Evolutionary conservation across 2,888 invertebrate genomes (phyloP).

Genomic region (Epistrophella euchroma): DNA sequence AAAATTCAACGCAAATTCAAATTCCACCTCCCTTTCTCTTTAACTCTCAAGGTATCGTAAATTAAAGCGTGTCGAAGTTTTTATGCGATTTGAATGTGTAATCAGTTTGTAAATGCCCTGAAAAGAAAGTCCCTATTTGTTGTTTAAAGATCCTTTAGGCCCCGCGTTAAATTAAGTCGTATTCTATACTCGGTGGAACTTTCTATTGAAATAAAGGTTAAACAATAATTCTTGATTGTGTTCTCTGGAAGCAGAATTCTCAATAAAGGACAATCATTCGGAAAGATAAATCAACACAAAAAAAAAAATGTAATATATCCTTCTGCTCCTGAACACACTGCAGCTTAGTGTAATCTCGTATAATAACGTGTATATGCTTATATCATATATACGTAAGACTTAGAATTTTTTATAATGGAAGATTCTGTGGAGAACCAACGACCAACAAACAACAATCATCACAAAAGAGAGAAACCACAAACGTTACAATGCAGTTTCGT

Average conservation of each 20-base stretch:
- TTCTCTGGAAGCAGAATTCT: constrained; percentile 2
- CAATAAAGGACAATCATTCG: background rate
- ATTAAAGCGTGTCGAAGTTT: constrained; percentile 17
- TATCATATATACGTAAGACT: constrained; percentile 29
- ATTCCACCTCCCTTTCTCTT: constrained; percentile 42
- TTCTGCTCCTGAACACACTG: constrained; percentile 34
- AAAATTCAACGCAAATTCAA: constrained; percentile 7
- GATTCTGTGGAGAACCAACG: constrained; percentile 79
- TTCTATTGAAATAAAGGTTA: constrained; percentile 18
- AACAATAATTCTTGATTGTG: constrained; percentile 15
- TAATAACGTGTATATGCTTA: background rate
- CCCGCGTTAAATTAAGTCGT: constrained; percentile 41
- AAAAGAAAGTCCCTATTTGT: constrained; percentile 28
- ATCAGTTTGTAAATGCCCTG: constrained; percentile 30
- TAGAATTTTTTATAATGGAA: constrained; percentile 78
- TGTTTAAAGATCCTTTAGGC: constrained; percentile 32
- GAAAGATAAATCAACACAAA: background rate
- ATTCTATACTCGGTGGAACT: constrained; percentile 18
- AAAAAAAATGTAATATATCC: constrained; percentile 54
- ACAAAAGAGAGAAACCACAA: constrained; percentile 80
- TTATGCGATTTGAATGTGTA: constrained; percentile 28
- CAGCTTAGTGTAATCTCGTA: constrained; percentile 36
- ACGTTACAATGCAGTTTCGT: constrained; percentile 76
- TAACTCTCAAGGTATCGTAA: background rate
- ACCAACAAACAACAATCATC: constrained; percentile 77